Conservation (phyloP, 1,140 invertebrate genomes). For the Mercenaria mercenaria region DNA sequence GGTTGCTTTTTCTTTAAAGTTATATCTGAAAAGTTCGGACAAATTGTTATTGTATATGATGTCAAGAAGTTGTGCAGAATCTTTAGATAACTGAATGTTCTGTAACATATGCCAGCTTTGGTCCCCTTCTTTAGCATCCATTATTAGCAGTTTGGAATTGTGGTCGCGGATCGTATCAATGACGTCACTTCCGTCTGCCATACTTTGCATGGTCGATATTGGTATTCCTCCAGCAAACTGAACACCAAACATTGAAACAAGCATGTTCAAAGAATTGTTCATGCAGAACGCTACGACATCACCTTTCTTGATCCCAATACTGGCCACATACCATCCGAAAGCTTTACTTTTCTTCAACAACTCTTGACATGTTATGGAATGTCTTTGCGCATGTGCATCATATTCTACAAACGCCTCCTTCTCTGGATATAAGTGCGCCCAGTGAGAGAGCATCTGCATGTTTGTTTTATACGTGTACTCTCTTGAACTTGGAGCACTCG, state of each 20-base stretch:
- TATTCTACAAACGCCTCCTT: conserved; percentile 17
- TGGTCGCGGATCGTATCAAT: neutral
- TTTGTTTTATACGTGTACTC: neutral
- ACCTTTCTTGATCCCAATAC: neutral
- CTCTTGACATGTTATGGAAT: neutral
- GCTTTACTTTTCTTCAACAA: neutral
- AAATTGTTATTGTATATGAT: neutral
- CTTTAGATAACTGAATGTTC: neutral
- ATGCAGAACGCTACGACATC: neutral
- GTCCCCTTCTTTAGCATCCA: neutral
- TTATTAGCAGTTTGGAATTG: neutral
- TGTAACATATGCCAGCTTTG: neutral
- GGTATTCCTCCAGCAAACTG: conserved; percentile 24
- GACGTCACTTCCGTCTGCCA: conserved; percentile 31
- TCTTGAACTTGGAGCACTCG: neutral
- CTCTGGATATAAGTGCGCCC: neutral
- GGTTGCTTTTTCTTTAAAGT: neutral
- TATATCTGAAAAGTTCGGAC: neutral
- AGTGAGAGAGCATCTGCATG: neutral
- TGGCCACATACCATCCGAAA: neutral
- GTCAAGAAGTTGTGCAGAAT: neutral
- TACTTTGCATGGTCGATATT: neutral
- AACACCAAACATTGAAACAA: neutral
- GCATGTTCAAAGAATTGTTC: conserved; percentile 38
- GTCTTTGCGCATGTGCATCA: neutral